Evolutionary conservation across 2,888 invertebrate species (phyloP).

Genomic region (Philhelius pedissequus): DNA sequence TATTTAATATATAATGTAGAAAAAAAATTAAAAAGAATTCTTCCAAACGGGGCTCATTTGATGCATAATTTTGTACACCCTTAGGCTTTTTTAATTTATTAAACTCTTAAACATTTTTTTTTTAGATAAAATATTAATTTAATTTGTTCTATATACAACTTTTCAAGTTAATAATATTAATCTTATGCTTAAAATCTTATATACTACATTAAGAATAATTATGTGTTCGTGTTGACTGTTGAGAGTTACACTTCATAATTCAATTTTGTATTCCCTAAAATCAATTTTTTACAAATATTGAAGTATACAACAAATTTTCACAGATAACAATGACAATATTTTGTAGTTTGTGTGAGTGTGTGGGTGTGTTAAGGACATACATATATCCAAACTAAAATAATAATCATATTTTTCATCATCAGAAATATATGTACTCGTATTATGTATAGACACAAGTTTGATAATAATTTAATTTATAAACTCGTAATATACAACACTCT

Average conservation of each 20-base stretch:
- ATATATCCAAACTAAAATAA: background rate
- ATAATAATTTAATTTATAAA: slow-evolving; percentile 33
- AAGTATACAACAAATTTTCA: slow-evolving; percentile 54
- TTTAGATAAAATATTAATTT: background rate
- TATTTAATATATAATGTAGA: background rate
- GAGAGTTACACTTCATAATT: background rate
- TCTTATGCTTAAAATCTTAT: background rate
- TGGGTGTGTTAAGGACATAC: background rate
- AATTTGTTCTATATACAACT: background rate
- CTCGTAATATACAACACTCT: background rate
- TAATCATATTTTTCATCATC: slow-evolving; percentile 25
- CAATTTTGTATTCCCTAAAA: background rate
- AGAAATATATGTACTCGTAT: background rate
- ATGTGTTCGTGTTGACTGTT: background rate
- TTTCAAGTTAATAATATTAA: background rate
- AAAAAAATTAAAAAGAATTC: slow-evolving; percentile 18
- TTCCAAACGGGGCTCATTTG: slow-evolving; percentile 65
- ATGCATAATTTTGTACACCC: slow-evolving; percentile 58
- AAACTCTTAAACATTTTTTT: too few species aligned
- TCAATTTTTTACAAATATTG: slow-evolving; percentile 42
- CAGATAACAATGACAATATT: slow-evolving; percentile 56
- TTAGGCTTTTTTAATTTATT: slow-evolving; percentile 23
- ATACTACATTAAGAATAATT: background rate
- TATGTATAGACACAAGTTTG: background rate
- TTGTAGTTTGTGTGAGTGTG: background rate